Percentiles rank a stretch among this genome's conserved stretches.
Conservation (phyloP, 64 coral and sea anemone genomes). For the Porites lutea region DNA sequence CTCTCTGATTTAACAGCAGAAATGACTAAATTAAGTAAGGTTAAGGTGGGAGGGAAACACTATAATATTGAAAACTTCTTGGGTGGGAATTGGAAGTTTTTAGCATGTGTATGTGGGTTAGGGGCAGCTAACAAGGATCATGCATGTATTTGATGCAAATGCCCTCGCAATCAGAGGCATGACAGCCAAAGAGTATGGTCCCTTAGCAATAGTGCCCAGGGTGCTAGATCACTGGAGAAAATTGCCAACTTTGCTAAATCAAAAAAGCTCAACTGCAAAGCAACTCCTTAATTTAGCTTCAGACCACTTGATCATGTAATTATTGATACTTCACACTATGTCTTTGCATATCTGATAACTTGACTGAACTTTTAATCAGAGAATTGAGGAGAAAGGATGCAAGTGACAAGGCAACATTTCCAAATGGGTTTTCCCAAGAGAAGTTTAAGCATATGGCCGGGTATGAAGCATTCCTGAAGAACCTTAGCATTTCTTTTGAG, state of each 20-base stretch:
- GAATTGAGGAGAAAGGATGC: conserved; percentile 3
- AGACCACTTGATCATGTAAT: conserved; percentile 58
- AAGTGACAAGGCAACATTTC: conserved; percentile 6
- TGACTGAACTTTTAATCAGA: conserved; percentile 25
- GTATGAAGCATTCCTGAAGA: not conserved
- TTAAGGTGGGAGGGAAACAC: conserved; percentile 4
- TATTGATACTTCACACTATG: conserved; percentile 35
- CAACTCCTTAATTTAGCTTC: not conserved
- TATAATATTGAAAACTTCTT: conserved; percentile 70
- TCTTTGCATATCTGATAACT: conserved; percentile 61
- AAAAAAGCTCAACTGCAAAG: conserved; percentile 18
- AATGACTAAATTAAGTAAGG: conserved; percentile 66
- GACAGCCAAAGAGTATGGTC: conserved; percentile 6
- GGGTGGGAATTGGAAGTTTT: conserved; percentile 50
- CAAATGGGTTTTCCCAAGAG: not conserved
- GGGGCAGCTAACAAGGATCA: conserved; percentile 56
- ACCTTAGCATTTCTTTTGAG: not conserved
- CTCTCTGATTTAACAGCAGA: conserved; percentile 67
- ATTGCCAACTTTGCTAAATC: conserved; percentile 1
- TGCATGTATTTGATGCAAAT: conserved; percentile 16
- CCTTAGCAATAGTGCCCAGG: not conserved
- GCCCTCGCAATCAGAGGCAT: not conserved
- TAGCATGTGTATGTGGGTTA: conserved; percentile 58
- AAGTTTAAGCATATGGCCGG: not conserved
- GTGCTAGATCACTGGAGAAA: conserved; percentile 20